Conservation (phyloP, 1,140 invertebrate species). For the Bombus sibiricus region DNA sequence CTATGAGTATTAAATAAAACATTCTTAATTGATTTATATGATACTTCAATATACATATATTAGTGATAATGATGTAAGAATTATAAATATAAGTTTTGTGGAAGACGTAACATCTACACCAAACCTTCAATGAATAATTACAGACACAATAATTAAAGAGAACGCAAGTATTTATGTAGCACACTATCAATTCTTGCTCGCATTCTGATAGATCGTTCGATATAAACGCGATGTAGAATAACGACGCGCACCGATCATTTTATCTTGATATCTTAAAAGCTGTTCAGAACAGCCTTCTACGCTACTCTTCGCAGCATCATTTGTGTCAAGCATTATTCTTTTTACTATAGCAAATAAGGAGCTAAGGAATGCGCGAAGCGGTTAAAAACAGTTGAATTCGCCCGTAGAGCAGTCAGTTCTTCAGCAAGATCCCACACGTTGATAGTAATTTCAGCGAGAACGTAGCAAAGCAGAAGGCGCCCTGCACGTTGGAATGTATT, state of each 20-base stretch:
- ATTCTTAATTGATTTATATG: too few species aligned
- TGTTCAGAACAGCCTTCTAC: neutral
- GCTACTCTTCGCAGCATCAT: neutral
- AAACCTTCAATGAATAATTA: neutral
- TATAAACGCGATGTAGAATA: neutral
- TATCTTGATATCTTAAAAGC: neutral
- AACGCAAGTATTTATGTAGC: neutral
- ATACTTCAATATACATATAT: too few species aligned
- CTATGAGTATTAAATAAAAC: too few species aligned
- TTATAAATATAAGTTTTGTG: too few species aligned
- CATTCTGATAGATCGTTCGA: neutral
- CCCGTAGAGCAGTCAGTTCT: neutral
- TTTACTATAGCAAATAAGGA: neutral
- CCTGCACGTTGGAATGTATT: slow-evolving; percentile 29
- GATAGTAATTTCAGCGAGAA: slow-evolving; percentile 44
- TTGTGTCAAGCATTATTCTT: neutral
- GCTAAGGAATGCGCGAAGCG: neutral
- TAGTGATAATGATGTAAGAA: too few species aligned
- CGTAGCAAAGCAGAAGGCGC: slow-evolving; percentile 14
- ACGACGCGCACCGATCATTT: neutral
- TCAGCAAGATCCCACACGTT: slow-evolving; percentile 5
- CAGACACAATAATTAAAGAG: neutral
- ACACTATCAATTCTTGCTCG: neutral
- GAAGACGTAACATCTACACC: neutral
- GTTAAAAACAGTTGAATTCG: neutral